Evolutionary conservation across 2,888 invertebrate species (phyloP).

Genomic region (Orchesella flavescens): DNA sequence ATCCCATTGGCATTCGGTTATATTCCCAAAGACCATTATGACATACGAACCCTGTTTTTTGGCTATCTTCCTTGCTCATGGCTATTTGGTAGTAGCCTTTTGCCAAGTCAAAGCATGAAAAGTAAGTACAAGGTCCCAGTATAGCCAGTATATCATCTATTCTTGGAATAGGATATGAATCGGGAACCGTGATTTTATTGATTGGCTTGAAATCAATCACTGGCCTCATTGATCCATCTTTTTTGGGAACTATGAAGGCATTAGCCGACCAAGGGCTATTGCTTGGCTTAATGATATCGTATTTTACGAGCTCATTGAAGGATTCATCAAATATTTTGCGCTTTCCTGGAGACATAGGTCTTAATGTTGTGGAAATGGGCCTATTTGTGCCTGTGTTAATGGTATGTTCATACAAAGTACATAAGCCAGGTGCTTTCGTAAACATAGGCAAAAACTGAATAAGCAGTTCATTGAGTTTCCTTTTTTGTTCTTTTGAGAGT

Average conservation of each 20-base stretch:
- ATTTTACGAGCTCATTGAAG: constrained; percentile 56
- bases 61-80: constrained; percentile 67
- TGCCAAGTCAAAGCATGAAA: constrained; percentile 73
- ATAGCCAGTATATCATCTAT: constrained; percentile 73
- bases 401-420: constrained; percentile 41
- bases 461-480: not conserved
- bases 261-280: constrained; percentile 54
- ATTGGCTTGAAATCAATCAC: constrained; percentile 73
- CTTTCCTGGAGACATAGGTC: constrained; percentile 63
- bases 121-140: constrained; percentile 72
- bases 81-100: constrained; percentile 73
- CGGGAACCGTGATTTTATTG: constrained; percentile 72
- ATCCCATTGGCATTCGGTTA: constrained; percentile 73
- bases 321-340: constrained; percentile 50
- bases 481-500: not conserved
- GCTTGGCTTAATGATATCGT: constrained; percentile 57
- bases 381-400: constrained; percentile 48
- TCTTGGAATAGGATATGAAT: constrained; percentile 73
- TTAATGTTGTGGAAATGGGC: constrained; percentile 31
- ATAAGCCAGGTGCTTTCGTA: constrained; percentile 37
- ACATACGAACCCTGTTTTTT: constrained; percentile 73
- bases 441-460: constrained; percentile 15
- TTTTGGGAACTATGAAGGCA: constrained; percentile 72
- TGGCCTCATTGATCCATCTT: constrained; percentile 71
- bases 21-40: constrained; percentile 73